Base-by-base conservation (phyloP, 2,113 vertebrate genomes). In the Struthidea cinerea region DNA sequence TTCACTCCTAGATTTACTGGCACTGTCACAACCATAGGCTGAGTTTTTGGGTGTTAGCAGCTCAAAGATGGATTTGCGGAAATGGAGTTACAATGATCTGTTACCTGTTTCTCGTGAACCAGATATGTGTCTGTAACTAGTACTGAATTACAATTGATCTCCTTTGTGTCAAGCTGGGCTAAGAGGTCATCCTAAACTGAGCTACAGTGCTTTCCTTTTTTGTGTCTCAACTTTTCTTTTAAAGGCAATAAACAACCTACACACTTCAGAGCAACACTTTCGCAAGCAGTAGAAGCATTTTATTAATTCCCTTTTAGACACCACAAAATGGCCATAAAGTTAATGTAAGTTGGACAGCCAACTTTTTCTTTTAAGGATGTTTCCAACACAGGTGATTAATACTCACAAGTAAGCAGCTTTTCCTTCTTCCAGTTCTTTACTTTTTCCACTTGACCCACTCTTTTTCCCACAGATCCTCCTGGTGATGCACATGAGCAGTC, bases 371-470 rank as follows among this genome's bases (percentile, higher is more conserved):
- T 55, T 53, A 84, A 57, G 32, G 20, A 44, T 16, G 3, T 63
- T 93, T 50, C 17, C 9, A 55, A 67, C 33, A 18, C 20, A 35
- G 0, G 3, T 44, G 32, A 49, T 68, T 56, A 39, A 78, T 97
- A 99, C 99, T 99, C 97, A 99, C 99, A 99, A 98, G 94, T 99
- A 99, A 61, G 99, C 99, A 12, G 99, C 99, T 91, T 99, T 99
- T 78, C 99, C 99, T 97, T 99, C 99, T 97, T 99, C 99, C 3
- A 99, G 97, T 59, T 99, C 99, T 98, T 99, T 99, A 95, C 98
- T 99, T 96, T 99, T 99, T 87, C 99, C 98, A 74, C 98, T 99
- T 87, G 99, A 99, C 74, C 99, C 98, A 21, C 98, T 99, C 84
- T 99, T 99, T 97, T 99, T 99, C 92, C 99, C 99, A 79, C 99